These are phyloP conservation scores for Pelochelys cantorii DNA, from an alignment of 2,797 vertebrate species.

Conservation along the genomic window DNA sequence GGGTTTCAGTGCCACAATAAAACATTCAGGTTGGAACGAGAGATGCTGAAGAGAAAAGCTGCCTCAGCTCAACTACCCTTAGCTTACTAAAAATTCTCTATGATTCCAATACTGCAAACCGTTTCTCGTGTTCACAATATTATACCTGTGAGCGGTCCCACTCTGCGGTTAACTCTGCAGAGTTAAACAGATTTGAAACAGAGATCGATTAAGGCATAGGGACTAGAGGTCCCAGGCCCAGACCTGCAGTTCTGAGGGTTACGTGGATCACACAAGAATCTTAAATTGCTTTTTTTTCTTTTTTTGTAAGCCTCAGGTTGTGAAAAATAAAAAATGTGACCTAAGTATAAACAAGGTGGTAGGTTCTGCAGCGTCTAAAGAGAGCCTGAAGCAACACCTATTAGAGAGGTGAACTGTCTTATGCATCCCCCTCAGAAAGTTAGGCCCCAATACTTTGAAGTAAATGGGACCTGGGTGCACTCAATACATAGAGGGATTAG, in stretches of 20 bases:
- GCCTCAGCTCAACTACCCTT: conserved; percentile 3
- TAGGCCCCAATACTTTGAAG: neutral
- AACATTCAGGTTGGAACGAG: conserved; percentile 64
- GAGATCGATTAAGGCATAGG: neutral
- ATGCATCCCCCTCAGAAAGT: neutral
- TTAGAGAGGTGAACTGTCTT: conserved; percentile 19
- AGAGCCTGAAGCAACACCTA: conserved; percentile 37
- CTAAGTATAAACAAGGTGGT: neutral
- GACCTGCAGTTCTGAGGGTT: neutral
- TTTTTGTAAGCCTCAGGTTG: neutral
- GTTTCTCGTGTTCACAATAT: neutral
- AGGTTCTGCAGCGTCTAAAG: neutral
- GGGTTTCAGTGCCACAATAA: conserved; percentile 66
- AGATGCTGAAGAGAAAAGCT: conserved; percentile 54
- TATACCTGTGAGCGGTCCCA: neutral
- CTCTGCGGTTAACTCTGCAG: neutral
- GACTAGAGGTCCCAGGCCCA: neutral
- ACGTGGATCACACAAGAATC: neutral
- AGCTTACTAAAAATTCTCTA: neutral
- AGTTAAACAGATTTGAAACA: neutral
- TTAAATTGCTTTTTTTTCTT: neutral
- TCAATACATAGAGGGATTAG: neutral
- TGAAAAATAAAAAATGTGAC: conserved; percentile 31
- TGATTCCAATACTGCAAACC: neutral
- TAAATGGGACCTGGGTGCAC: neutral